Conservation (phyloP, 2,797 vertebrate species). For the Labroides dimidiatus region DNA sequence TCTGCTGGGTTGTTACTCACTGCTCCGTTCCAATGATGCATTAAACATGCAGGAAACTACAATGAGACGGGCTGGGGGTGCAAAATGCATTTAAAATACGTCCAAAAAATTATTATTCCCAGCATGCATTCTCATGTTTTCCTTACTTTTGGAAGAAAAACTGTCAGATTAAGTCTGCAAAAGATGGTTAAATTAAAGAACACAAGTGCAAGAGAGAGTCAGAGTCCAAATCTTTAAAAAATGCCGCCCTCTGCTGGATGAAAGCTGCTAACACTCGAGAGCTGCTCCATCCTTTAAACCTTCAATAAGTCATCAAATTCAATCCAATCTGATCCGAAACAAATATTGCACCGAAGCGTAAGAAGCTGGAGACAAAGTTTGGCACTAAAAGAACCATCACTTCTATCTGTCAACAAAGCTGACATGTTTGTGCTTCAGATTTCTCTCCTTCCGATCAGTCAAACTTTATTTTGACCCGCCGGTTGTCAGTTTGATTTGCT, state of each 20-base stretch:
- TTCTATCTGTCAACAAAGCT: not conserved
- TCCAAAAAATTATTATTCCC: too few relatives aligned
- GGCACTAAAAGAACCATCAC: too few relatives aligned
- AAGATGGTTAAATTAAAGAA: too few relatives aligned
- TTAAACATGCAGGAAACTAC: not conserved
- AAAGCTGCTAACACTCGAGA: not conserved
- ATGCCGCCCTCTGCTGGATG: constrained; percentile 75
- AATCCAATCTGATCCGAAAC: too few relatives aligned
- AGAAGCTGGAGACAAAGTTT: too few relatives aligned
- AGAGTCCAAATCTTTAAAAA: constrained; percentile 16
- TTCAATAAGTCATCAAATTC: too few relatives aligned
- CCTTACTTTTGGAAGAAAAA: too few relatives aligned
- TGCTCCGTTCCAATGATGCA: not conserved
- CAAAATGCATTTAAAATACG: not conserved
- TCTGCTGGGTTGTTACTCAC: not conserved
- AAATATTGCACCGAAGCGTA: not conserved
- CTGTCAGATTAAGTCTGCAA: too few relatives aligned
- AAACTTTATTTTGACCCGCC: not conserved
- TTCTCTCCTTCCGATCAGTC: too few relatives aligned
- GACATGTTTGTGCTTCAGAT: not conserved
- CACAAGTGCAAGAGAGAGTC: not conserved
- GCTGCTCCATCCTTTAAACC: too few relatives aligned
- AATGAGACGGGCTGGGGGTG: not conserved
- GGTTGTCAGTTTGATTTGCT: not conserved
- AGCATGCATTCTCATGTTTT: too few relatives aligned